phyloP scores from a whole-genome alignment of 2,888 invertebrate species.

The Tridacna crocea region DNA sequence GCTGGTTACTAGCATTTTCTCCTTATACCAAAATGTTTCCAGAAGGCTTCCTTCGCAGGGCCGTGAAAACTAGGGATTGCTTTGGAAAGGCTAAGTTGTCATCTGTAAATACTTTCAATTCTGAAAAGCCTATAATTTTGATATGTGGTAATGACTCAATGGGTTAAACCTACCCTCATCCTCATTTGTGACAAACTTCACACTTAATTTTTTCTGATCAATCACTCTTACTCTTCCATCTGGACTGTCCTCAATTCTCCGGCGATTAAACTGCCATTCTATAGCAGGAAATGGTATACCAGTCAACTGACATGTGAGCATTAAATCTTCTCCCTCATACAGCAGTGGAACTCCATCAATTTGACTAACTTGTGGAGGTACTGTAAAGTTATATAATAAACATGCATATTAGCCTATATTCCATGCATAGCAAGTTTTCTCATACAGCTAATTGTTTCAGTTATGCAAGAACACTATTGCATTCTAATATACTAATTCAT shows the following conservation, averaged over 20 bases:
- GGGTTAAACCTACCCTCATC: conserved; percentile 65
- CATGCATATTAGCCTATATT: not conserved
- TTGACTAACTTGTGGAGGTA: conserved; percentile 67
- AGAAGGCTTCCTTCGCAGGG: too few species aligned
- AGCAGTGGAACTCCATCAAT: conserved; percentile 73
- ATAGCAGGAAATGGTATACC: conserved; percentile 75
- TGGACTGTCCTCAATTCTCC: conserved; percentile 59
- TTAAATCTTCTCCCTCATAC: conserved; percentile 67
- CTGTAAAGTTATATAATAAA: conserved; percentile 53
- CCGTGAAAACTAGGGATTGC: too few species aligned
- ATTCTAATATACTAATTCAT: too few species aligned
- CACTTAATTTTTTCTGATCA: conserved; percentile 57
- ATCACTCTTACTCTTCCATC: conserved; percentile 74
- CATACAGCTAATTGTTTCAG: too few species aligned
- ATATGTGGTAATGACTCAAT: not conserved
- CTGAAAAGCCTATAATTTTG: too few species aligned
- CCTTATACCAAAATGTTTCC: too few species aligned
- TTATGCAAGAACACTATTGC: too few species aligned
- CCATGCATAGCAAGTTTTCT: not conserved
- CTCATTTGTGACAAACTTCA: conserved; percentile 63
- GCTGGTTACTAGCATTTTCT: too few species aligned
- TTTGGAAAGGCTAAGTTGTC: too few species aligned
- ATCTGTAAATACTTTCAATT: too few species aligned
- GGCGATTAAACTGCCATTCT: conserved; percentile 70
- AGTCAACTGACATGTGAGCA: conserved; percentile 69